Conservation (phyloP, 1,140 invertebrate species). For the Melitaea cinxia region DNA sequence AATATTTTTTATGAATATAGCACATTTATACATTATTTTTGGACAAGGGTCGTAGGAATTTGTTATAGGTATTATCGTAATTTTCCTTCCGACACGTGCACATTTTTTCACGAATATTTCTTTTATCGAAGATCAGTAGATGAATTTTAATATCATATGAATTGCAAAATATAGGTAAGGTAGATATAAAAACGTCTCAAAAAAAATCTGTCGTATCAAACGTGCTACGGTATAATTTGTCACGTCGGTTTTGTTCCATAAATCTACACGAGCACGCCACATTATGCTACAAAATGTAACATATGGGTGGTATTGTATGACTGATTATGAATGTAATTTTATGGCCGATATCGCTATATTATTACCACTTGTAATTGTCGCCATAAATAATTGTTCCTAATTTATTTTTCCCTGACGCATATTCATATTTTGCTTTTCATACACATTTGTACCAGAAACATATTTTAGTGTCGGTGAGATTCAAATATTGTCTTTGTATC, state of each 20-base stretch:
- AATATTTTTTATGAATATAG: too few relatives aligned
- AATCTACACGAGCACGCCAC: conserved; percentile 22
- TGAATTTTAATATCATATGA: too few relatives aligned
- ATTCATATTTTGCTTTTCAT: background rate
- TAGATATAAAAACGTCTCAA: too few relatives aligned
- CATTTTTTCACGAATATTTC: too few relatives aligned
- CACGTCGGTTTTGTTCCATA: conserved; percentile 30
- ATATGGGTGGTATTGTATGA: conserved; percentile 25
- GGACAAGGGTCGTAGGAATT: too few relatives aligned
- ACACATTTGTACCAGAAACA: background rate
- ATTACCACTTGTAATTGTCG: conserved; percentile 21
- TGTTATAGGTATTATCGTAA: too few relatives aligned
- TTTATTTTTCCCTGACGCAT: conserved; percentile 13
- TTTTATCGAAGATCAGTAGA: too few relatives aligned
- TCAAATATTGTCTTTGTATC: too few relatives aligned
- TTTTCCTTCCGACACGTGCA: too few relatives aligned
- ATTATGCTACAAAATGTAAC: conserved; percentile 32
- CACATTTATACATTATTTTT: too few relatives aligned
- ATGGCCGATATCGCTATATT: conserved; percentile 23
- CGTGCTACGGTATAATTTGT: conserved; percentile 25
- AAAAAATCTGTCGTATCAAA: background rate
- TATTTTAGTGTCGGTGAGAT: background rate
- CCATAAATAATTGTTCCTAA: conserved; percentile 11
- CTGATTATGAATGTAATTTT: conserved; percentile 22
- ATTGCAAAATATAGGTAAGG: too few relatives aligned